Base-by-base conservation (phyloP, 2,113 vertebrate species). In the Tympanuchus pallidicinctus region DNA sequence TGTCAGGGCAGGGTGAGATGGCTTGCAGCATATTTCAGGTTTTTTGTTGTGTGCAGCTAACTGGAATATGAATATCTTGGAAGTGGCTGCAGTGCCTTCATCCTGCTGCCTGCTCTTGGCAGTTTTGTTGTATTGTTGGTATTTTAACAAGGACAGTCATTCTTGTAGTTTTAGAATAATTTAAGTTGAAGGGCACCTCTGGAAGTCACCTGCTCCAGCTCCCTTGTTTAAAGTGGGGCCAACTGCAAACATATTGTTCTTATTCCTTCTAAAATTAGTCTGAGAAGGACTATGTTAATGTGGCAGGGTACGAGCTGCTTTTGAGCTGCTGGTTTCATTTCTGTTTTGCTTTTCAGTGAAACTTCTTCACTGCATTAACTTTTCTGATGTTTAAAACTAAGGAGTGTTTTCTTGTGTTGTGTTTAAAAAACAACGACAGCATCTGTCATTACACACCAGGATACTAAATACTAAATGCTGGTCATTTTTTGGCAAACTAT, bases 241-340 rank as follows among this genome's bases (percentile, higher is more conserved):
- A 34, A 6, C 82, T 88, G 93, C 65, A 83, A 88, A 64, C 79
- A 67, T 75, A 65, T 0, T 94, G 93, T 95, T 95, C 94, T 94
- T 82, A 40, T 52, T 92, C 36, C 38, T 83, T 67, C 93, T 95
- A 96, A 95, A 94, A 88, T 94, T 94, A 94, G 93, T 59, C 72
- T 91, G 93, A 95, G 94, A 91, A 95, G 94, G 94, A 95, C 88
- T 95, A 94, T 95, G 93, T 73, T 95, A 96, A 95, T 94, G 90
- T 7, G 11, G 72, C 18, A 66, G 92, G 59, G 32, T 74, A 79
- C n/a, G 71, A 84, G 84, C 71, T 93, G 87, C 17, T 72, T 88
- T 85, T 0, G 11, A 91, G 93, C 93, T 95, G 87, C 78, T 88
- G 7, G 75, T 92, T 95, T 95, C 75, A 83, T 89, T 95, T 95